phyloP scores from a whole-genome alignment of 2,888 invertebrate genomes.

The Hipparchia sbordonii region DNA sequence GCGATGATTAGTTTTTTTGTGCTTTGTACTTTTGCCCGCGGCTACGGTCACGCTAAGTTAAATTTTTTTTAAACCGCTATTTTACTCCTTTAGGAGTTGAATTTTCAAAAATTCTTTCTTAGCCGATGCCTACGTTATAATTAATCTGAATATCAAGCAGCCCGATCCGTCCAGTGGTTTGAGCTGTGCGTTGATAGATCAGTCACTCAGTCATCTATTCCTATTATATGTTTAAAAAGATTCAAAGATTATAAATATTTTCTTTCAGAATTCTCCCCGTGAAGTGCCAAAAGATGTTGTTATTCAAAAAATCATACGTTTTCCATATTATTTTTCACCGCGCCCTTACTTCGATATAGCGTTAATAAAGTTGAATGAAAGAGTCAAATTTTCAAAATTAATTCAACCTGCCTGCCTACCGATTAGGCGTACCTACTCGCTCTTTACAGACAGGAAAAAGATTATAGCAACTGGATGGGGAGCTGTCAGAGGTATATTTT shows the following conservation, averaged over 20 bases:
- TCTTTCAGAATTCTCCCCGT: not conserved
- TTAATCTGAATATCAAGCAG: too few relatives aligned
- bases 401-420: constrained; percentile 17
- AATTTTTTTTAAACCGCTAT: too few relatives aligned
- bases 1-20: too few relatives aligned
- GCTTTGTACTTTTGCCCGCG: too few relatives aligned
- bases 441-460: not conserved
- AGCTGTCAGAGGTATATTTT: not conserved
- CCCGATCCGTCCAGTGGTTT: too few relatives aligned
- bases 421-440: not conserved
- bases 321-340: not conserved
- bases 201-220: too few relatives aligned
- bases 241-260: not conserved
- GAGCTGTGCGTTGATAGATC: too few relatives aligned
- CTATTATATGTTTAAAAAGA: too few relatives aligned
- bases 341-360: not conserved
- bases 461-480: constrained; percentile 21
- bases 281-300: not conserved
- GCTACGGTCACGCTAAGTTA: too few relatives aligned
- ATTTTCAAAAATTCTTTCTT: too few relatives aligned
- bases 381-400: constrained; percentile 6
- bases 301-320: not conserved
- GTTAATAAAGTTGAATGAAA: not conserved
- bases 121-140: too few relatives aligned
- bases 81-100: too few relatives aligned